Conservation (phyloP, 2,888 invertebrate species). For the Drosophila prolongata region DNA sequence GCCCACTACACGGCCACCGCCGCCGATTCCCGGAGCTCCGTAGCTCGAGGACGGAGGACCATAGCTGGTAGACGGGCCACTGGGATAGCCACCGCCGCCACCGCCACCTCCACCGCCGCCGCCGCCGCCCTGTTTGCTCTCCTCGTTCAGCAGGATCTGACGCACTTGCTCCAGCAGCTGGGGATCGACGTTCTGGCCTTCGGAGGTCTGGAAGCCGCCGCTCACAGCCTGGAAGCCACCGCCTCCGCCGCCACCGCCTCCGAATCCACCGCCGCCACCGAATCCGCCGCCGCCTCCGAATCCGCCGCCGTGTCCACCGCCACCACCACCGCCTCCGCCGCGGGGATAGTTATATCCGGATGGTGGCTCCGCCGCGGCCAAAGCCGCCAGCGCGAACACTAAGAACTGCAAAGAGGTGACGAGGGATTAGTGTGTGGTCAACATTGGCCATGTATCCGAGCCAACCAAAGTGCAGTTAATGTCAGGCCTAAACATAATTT, state of each 20-base stretch:
- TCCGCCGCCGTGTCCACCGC: conserved; percentile 85
- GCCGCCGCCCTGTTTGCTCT: conserved; percentile 87
- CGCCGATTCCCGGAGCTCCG: conserved; percentile 86
- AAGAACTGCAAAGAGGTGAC: conserved; percentile 88
- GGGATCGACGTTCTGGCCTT: conserved; percentile 92
- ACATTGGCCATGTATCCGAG: neutral
- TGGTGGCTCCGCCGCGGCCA: conserved; percentile 90
- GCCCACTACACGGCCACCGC: conserved; percentile 88
- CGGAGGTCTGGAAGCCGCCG: conserved; percentile 91
- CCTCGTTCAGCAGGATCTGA: conserved; percentile 93
- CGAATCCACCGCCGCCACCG: conserved; percentile 72
- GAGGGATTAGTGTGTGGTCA: neutral
- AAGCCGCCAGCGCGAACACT: conserved; percentile 91
- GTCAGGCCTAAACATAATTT: too few relatives aligned
- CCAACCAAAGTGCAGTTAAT: too few relatives aligned
- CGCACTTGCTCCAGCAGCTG: conserved; percentile 93
- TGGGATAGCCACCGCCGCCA: conserved; percentile 77
- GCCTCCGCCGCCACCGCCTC: conserved; percentile 88
- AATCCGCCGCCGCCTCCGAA: conserved; percentile 84
- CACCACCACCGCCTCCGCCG: conserved; percentile 86
- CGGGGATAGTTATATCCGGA: conserved; percentile 91
- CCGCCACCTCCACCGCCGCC: conserved; percentile 85
- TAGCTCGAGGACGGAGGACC: conserved; percentile 88
- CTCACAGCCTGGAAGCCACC: conserved; percentile 91
- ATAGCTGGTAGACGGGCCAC: conserved; percentile 86